Percentiles rank a stretch among this genome's conserved stretches.
phyloP scores from a whole-genome alignment of 2,888 invertebrate genomes.

The Ichneumon xanthorius region DNA sequence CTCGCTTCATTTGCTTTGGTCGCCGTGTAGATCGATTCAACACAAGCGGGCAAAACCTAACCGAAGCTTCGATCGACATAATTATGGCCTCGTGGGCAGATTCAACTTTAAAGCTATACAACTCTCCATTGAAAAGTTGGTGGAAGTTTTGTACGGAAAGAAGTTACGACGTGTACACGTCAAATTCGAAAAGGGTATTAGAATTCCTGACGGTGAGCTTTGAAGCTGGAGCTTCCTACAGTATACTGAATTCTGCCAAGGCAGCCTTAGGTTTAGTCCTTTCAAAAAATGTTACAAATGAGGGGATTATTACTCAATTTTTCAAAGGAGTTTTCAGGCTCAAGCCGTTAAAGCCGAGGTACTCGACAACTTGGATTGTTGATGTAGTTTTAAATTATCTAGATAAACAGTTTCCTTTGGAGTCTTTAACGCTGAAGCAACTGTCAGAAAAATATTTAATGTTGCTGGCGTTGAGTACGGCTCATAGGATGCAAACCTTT shows the following conservation, averaged over 20 bases:
- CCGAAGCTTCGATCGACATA: slow-evolving; percentile 63
- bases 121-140: slow-evolving; percentile 69
- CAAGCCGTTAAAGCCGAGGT: too few species aligned
- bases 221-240: slow-evolving; percentile 65
- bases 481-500: not conserved
- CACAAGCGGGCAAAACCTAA: slow-evolving; percentile 59
- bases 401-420: slow-evolving; percentile 8
- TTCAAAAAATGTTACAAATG: too few species aligned
- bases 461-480: slow-evolving; percentile 11
- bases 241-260: slow-evolving; percentile 71
- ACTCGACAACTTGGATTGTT: slow-evolving; percentile 75
- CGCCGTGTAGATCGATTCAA: slow-evolving; percentile 19
- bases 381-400: slow-evolving; percentile 41
- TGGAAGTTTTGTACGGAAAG: slow-evolving; percentile 68
- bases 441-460: slow-evolving; percentile 8
- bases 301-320: too few species aligned
- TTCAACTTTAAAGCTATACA: slow-evolving; percentile 70
- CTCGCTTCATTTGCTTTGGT: slow-evolving; percentile 22
- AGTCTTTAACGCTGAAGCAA: slow-evolving; percentile 8
- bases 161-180: too few species aligned
- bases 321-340: too few species aligned
- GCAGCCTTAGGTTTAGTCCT: slow-evolving; percentile 73
- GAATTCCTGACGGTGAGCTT: slow-evolving; percentile 55
- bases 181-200: slow-evolving; percentile 53
- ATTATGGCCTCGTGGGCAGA: slow-evolving; percentile 69